These are phyloP conservation scores for Aselliscus stoliczkanus DNA, from an alignment of 2,797 vertebrate species.

Conservation along the genomic window DNA sequence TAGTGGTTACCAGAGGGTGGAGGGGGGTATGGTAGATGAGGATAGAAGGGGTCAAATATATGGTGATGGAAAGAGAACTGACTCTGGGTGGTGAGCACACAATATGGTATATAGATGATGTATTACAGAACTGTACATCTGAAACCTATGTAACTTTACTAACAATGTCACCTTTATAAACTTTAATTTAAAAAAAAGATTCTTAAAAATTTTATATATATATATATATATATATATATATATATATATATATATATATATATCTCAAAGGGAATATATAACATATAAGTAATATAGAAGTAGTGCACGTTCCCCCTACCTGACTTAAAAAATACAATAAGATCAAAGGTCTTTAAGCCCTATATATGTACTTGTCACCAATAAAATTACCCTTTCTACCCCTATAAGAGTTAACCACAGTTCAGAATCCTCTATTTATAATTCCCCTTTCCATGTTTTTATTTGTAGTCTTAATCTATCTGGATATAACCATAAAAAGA, in stretches of 20 bases:
- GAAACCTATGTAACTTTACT: no score
- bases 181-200: no score
- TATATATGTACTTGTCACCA: neutral
- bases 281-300: neutral
- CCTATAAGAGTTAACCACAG: neutral
- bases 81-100: no score
- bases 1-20: no score
- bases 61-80: no score
- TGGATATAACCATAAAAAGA: neutral
- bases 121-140: no score
- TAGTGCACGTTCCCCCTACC: neutral
- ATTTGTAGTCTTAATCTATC: neutral
- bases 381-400: neutral
- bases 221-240: neutral
- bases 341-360: neutral
- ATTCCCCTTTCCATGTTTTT: neutral
- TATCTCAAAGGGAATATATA: neutral
- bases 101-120: no score
- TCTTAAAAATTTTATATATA: neutral
- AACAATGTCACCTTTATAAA: no score
- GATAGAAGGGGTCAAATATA: no score
- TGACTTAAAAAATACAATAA: neutral
- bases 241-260: neutral
- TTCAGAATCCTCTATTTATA: neutral
- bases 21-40: no score